phyloP scores from a whole-genome alignment of 2,113 vertebrate genomes.

The Callionymus lyra region DNA sequence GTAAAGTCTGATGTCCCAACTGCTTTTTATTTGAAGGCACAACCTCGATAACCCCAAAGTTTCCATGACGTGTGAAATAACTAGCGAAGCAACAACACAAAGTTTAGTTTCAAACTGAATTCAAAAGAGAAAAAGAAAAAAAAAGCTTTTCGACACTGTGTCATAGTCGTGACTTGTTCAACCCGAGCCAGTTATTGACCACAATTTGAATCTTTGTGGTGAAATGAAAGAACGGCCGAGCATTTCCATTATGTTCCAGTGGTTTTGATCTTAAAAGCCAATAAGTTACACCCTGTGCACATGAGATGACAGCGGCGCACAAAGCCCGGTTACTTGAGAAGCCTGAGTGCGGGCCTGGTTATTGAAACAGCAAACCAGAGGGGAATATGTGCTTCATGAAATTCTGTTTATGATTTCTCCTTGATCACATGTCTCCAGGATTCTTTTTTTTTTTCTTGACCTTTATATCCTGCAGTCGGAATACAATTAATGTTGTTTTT shows the following conservation, averaged over 20 bases:
- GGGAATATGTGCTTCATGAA: constrained; percentile 5
- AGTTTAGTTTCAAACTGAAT: not conserved
- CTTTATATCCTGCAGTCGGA: constrained; percentile 12
- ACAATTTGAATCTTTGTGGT: not conserved
- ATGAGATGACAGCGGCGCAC: constrained; percentile 8
- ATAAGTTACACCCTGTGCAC: constrained; percentile 5
- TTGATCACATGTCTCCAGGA: constrained; percentile 6
- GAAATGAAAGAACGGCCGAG: not conserved
- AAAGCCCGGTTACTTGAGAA: not conserved
- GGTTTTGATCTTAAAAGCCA: constrained; percentile 4
- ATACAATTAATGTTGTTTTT: constrained; percentile 18
- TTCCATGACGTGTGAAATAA: constrained; percentile 38
- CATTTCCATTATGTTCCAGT: not conserved
- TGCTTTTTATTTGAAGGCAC: constrained; percentile 63
- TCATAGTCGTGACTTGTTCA: not conserved
- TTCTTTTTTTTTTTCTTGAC: constrained; percentile 24
- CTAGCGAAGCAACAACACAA: constrained; percentile 5
- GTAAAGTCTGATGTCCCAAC: too few relatives aligned
- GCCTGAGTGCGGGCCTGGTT: not conserved
- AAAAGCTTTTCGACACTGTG: not conserved
- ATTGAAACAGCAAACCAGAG: constrained; percentile 7
- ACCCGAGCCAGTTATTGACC: too few relatives aligned
- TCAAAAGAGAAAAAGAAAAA: not conserved
- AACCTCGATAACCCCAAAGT: constrained; percentile 32
- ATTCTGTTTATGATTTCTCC: constrained; percentile 1